Base-by-base conservation (phyloP, 2,113 vertebrate genomes). In the Sinocyclocheilus rhinocerous region DNA sequence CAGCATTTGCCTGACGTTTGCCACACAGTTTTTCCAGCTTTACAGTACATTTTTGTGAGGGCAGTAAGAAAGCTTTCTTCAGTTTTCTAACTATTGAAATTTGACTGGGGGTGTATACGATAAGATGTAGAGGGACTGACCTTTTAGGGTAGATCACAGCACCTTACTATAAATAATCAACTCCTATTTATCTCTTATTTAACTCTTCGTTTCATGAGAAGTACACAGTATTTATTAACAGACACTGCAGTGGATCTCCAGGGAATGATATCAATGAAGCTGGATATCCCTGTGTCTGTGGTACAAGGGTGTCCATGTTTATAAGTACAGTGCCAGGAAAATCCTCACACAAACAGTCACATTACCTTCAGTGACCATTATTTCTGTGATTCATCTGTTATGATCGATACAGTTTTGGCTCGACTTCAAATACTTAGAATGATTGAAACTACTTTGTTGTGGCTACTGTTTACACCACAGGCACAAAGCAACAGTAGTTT, bases 401-500 rank as follows among this genome's bases (percentile, higher is more conserved):
- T 61, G 26, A n/a, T 61, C 5, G 15, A 12, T n/a, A n/a, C 76
- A 12, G 10, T 78, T 57, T 24, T 52, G 5, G 26, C 12, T 39
- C 2, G 0, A 79, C 29, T 79, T 20, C 16, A n/a, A n/a, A 59
- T 61, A 39, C 77, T 39, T 39, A 7, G 33, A 79, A 57, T 33
- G 39, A 36, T 36, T 36, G 26, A 78, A 57, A 61, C 33, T 22
- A 3, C 15, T 33, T 5, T 77, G 76, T 22, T 39, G 67, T 70
- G 4, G 33, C 50, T 20, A 4, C 13, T 55, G 48, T 55, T 77
- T 50, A 55, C 1, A 16, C 76, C 76, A 55, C 16, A 77, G 50
- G 76, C 50, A 77, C 76, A 78, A 78, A 6, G 16, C 18, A 22
- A 79, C 50, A 20, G 26, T 4, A 79, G 55, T 79, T 59, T 61